Evolutionary conservation across 2,797 vertebrate species (phyloP).

Genomic region (Clarias laeviceps): DNA sequence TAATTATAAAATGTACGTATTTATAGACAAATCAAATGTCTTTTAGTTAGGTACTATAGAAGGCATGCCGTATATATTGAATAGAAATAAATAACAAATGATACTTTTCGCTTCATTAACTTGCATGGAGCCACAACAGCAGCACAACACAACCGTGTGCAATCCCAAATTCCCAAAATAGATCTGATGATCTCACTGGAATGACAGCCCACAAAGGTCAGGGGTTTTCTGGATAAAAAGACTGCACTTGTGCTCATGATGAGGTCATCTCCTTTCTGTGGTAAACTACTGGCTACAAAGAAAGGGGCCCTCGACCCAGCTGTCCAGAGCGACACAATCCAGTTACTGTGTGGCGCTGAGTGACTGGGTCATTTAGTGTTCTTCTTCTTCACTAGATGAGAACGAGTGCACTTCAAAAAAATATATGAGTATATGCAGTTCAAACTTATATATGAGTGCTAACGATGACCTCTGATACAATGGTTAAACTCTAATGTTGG

Average conservation of each 20-base stretch:
- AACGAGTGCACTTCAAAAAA: slow-evolving; percentile 13
- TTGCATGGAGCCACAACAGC: slow-evolving; percentile 32
- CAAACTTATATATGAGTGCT: no score
- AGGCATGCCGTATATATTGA: background rate
- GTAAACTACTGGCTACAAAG: slow-evolving; percentile 53
- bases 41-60: background rate
- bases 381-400: slow-evolving; percentile 24
- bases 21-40: background rate
- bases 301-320: slow-evolving; percentile 20
- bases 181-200: slow-evolving; percentile 59
- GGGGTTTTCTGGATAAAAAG: slow-evolving; percentile 64
- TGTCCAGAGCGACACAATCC: slow-evolving; percentile 56
- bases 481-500: background rate
- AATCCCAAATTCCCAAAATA: slow-evolving; percentile 40
- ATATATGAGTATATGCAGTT: no score
- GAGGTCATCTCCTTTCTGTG: slow-evolving; percentile 63
- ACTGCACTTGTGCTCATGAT: slow-evolving; percentile 60
- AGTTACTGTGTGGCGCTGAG: slow-evolving; percentile 57
- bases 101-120: background rate
- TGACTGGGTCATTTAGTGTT: background rate
- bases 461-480: background rate
- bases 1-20: background rate
- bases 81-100: background rate
- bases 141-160: slow-evolving; percentile 31
- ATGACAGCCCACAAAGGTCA: slow-evolving; percentile 43